These are phyloP conservation scores for Hoplostethus atlanticus DNA, from an alignment of 2,797 vertebrate species.

Conservation along the genomic window DNA sequence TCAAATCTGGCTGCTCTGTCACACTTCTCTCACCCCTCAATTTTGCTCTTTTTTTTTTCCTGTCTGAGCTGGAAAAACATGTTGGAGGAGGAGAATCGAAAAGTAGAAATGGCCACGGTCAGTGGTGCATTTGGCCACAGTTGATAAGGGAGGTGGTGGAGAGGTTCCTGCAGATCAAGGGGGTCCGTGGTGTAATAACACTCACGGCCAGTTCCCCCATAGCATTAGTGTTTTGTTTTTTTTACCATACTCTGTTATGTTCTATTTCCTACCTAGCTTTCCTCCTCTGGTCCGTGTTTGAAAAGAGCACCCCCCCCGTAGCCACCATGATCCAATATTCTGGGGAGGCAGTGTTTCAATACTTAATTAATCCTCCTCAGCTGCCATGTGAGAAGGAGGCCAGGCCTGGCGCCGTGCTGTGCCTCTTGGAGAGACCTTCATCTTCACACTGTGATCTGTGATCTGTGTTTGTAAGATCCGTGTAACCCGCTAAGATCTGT, in stretches of 20 bases:
- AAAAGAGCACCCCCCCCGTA: too few relatives aligned
- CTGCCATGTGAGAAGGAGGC: background rate
- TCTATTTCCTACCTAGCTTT: background rate
- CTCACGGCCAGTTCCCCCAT: too few relatives aligned
- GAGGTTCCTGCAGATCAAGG: too few relatives aligned
- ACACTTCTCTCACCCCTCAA: conserved; percentile 1
- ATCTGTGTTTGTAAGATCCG: conserved; percentile 30
- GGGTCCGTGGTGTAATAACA: background rate
- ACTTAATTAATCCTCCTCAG: conserved; percentile 18
- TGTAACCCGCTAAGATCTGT: conserved; percentile 23
- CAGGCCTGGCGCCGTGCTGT: conserved; percentile 8
- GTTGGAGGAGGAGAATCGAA: too few relatives aligned
- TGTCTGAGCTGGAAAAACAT: background rate
- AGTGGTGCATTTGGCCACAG: too few relatives aligned
- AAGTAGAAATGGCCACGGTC: too few relatives aligned
- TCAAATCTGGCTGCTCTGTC: conserved; percentile 20
- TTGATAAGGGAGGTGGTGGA: too few relatives aligned
- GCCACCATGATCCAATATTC: background rate
- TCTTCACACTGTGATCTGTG: conserved; percentile 27
- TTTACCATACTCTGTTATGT: background rate
- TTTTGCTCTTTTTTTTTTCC: background rate
- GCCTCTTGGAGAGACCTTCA: conserved; percentile 1
- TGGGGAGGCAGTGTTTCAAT: conserved; percentile 3
- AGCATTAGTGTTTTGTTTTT: too few relatives aligned
- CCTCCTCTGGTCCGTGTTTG: background rate